Evolutionary conservation across 1,140 invertebrate genomes (phyloP), one percentile per base, ranked within the genome.

Genomic region (Hyles euphorbiae): DNA sequence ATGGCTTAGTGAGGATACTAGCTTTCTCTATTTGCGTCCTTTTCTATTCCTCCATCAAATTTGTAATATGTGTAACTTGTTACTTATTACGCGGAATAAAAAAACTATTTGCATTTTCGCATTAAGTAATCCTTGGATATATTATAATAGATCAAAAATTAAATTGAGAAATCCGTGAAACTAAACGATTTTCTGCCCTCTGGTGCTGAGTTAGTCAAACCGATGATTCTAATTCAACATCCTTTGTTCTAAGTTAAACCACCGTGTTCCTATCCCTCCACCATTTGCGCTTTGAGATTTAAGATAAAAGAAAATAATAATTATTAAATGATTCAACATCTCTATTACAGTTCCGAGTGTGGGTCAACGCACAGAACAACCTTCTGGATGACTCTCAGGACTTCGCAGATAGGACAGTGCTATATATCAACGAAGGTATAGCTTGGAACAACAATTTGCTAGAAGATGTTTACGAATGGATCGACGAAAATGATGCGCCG

Each of bases 401-500:
- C 0, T 49, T 57, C 0, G 83, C 82, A 6, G 51, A 62, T 7
- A 57, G 70, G 5, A 74, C 72, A 3, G 22, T 59, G 0, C 56
- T 45, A 0, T 50, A 65, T 5, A 63, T 76, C 0, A 8, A 12
- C 0, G 67, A 81, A 11, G 75, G 81, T 36, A 22, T 74, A 0
- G 12, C 7, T 0, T 88, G 86, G 86, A 58, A 64, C 0, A 50
- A 51, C 0, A 34, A 49, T 1, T 36, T 67, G 8, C 11, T 77
- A n/a, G 65, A 81, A 7, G 36, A 57, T 1, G 72, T 78, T 0
- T 88, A 87, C 34, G 76, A 84, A 52, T 88, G 86, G 86, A 84
- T 88, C 5, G 75, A 83, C 3, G 75, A 82, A 46, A 88, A 88
- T 34, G 70, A 88, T 61, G 79, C 82, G 4, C 63, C 73, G 0